A percentile compares a stretch with the other conserved stretches of the same genome.
phyloP scores from a whole-genome alignment of 2,113 vertebrate species.

The Callospermophilus lateralis region DNA sequence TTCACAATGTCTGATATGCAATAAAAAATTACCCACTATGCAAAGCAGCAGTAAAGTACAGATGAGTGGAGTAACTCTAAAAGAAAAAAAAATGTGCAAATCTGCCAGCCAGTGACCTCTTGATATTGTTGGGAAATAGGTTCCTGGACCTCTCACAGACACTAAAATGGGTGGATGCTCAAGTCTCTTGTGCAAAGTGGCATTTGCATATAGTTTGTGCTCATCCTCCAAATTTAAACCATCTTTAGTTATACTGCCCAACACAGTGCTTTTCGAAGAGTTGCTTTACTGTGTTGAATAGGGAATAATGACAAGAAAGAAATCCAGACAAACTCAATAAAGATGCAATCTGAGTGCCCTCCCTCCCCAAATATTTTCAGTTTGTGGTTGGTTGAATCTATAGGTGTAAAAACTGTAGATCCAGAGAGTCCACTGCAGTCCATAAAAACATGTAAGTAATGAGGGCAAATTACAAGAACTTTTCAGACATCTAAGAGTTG shows the following conservation, averaged over 20 bases:
- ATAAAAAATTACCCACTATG: not conserved
- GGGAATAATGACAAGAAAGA: not conserved
- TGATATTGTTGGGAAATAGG: not conserved
- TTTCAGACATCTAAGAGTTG: not conserved
- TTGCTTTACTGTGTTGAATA: not conserved
- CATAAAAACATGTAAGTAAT: not conserved
- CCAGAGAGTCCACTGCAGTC: not conserved
- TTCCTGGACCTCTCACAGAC: not conserved
- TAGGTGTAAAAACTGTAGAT: not conserved
- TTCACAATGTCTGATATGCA: not conserved
- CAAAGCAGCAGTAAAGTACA: not conserved
- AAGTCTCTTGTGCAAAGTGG: not conserved
- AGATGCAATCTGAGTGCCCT: not conserved
- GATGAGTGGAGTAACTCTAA: not conserved
- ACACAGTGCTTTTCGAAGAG: not conserved
- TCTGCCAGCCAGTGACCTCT: not conserved
- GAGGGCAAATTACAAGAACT: not conserved
- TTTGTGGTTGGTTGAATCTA: not conserved
- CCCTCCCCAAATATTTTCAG: not conserved
- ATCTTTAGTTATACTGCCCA: not conserved
- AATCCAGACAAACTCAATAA: not conserved
- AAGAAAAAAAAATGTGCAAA: not conserved
- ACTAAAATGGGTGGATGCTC: not conserved
- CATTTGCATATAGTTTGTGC: not conserved
- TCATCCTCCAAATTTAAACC: not conserved